Evolutionary conservation across 2,888 invertebrate species (phyloP), one percentile per base, ranked within the genome.

Genomic region (Harpalus rufipes): DNA sequence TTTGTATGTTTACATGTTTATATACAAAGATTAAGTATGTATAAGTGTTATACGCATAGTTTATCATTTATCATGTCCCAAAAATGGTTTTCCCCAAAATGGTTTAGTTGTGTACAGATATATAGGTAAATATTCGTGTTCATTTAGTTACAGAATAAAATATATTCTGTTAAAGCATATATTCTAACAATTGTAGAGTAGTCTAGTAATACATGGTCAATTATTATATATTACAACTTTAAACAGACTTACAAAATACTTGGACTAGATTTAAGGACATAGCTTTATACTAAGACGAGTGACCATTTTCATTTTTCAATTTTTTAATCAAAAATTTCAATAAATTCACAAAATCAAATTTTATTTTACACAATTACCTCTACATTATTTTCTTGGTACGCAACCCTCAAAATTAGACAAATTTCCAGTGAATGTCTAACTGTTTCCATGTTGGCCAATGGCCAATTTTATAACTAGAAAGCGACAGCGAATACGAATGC

Each of bases 1-100:
- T 85, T 85, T 85, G 68, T 79, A 84, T 84, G 76, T 83, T 83
- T 76, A 83, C 76, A 83, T 83, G 83, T 83, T 83, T 81, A 51
- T 68, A 72, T 81, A 81, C 65, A 81, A 81, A 81, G 61, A 58
- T 72, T 80, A 41, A 63, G 39, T 80, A 80, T 80, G 41, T 81
- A 25, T 63, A 81, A 65, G 63, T 63, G 61, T 44, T 81, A n/a
- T n/a, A 65, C 10, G 41, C 63, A 81, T 61, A 81, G 25, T 63
- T 61, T 61, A 44, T 79, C 0, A 61, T 59, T 79, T 61, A 16
- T n/a, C 41, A 39, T n/a, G 79, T 59, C 61, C 61, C 58, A 14
- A 39, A 59, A 63, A 41, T 80, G 79, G 58, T 79, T 79, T 39
- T 59, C 16, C 25, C 58, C 79, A 18, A 18, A 78, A 12, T 51